These are phyloP conservation scores for Globodera ellingtonae DNA, from an alignment of 1,140 invertebrate species.

Conservation along the genomic window DNA sequence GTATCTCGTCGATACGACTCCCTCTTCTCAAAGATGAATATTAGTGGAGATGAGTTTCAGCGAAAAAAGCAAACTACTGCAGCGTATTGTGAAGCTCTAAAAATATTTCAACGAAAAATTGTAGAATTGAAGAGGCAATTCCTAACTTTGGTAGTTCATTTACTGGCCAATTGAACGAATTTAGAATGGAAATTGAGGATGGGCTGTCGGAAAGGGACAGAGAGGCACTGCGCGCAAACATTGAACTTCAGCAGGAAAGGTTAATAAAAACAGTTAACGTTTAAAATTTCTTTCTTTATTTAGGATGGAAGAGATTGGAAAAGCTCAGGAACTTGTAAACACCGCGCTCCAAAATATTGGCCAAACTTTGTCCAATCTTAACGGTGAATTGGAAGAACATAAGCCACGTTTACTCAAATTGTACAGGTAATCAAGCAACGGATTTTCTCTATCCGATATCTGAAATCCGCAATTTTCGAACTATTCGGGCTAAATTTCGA, in stretches of 20 bases:
- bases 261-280: neutral
- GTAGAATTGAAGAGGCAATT: slow-evolving; percentile 18
- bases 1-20: slow-evolving; percentile 44
- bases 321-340: slow-evolving; percentile 25
- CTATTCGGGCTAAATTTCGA: no score
- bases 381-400: slow-evolving; percentile 27
- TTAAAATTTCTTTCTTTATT: slow-evolving; percentile 1
- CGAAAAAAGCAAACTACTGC: slow-evolving; percentile 38
- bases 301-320: slow-evolving; percentile 34
- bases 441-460: neutral
- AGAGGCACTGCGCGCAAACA: slow-evolving; percentile 26
- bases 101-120: slow-evolving; percentile 39
- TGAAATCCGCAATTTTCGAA: no score
- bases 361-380: slow-evolving; percentile 23
- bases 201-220: slow-evolving; percentile 21
- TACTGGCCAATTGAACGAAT: neutral
- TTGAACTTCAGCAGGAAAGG: slow-evolving; percentile 32
- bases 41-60: slow-evolving; percentile 24
- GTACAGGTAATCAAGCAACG: slow-evolving; percentile 25
- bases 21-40: slow-evolving; percentile 31
- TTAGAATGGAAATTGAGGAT: slow-evolving; percentile 10
- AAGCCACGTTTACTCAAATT: slow-evolving; percentile 35
- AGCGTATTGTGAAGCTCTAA: slow-evolving; percentile 38
- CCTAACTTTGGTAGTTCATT: no score
- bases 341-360: slow-evolving; percentile 30